Evolutionary conservation across 2,888 invertebrate species (phyloP), one percentile per base, ranked within the genome.

Genomic region (Keiferia lycopersicella): DNA sequence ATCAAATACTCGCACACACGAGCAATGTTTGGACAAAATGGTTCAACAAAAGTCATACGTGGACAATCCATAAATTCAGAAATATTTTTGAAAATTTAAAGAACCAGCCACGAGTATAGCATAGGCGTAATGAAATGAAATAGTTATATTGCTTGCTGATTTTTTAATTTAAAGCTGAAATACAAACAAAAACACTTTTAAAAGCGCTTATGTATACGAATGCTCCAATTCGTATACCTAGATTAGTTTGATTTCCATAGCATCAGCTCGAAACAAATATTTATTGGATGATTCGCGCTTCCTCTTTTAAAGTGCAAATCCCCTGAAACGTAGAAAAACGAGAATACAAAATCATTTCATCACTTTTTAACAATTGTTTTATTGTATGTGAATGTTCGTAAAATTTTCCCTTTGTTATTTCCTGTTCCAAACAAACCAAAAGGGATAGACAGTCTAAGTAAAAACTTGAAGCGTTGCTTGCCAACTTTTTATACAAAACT

Each of bases 401-500:
- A 41, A 14, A 3, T 41, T 41, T 41, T 41, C n/a, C n/a, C 14
- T n/a, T 41, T 41, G 14, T 1, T n/a, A n/a, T 16, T 45, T 16
- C n/a, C 4, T n/a, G 7, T 11, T 45, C 16, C n/a, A 3, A 45
- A 8, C 3, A 41, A 41, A 18, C n/a, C 7, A 22, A 30, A 30
- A 53, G 22, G 20, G 30, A 53, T 53, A 30, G 20, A 30, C n/a
- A 39, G 39, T 20, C 34, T 14, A 4, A 38, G 14, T 38, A n/a
- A 60, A 26, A 45, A 41, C 45, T 60, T 60, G 22, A 48, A 60
- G 26, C 60, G 20, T 48, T 30, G 26, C 48, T 48, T n/a, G 3
- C 26, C 22, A 60, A 60, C 45, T 60, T 60, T 60, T 26, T 48
- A 48, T 60, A 48, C 60, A 60, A 60, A 59, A 48, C 45, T 60